Conservation (phyloP, 35 echinoderm and acorn worm genomes). For the Acanthaster planci region DNA sequence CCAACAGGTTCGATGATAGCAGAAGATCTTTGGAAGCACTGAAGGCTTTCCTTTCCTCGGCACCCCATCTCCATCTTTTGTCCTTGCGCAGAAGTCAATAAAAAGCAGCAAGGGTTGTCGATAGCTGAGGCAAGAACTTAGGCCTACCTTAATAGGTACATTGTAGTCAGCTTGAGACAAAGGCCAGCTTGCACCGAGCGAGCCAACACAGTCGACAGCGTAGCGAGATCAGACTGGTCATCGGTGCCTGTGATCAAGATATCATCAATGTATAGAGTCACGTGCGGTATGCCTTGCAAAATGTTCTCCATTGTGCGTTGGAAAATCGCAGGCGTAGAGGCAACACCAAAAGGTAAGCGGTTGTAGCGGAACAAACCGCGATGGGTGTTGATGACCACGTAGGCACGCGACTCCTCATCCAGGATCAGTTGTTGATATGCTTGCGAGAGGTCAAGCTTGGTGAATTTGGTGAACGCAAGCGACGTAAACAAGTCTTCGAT, state of each 20-base stretch:
- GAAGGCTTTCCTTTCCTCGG: no score
- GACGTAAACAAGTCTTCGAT: constrained; percentile 12
- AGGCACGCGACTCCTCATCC: no score
- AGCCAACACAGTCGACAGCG: constrained; percentile 7
- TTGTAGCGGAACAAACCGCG: no score
- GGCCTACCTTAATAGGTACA: constrained; percentile 59
- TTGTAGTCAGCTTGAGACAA: constrained; percentile 33
- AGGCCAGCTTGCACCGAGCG: background rate
- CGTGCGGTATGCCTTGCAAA: no score
- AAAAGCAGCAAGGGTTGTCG: constrained; percentile 26
- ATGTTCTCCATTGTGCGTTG: constrained; percentile 5
- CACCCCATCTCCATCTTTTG: no score
- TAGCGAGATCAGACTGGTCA: constrained; percentile 33
- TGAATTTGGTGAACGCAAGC: constrained; percentile 43
- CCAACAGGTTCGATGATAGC: constrained; percentile 30
- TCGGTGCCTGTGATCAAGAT: no score
- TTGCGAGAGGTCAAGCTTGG: no score
- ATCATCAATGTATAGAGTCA: no score
- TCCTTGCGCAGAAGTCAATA: background rate
- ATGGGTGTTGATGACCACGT: no score
- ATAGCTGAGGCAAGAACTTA: constrained; percentile 30
- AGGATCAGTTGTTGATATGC: no score
- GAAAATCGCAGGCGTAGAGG: constrained; percentile 55
- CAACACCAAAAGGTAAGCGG: no score
- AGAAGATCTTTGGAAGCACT: constrained; percentile 53